Evolutionary conservation across 2,888 invertebrate species (phyloP), one percentile per base, ranked within the genome.

Genomic region (Epirrhoe alternata): DNA sequence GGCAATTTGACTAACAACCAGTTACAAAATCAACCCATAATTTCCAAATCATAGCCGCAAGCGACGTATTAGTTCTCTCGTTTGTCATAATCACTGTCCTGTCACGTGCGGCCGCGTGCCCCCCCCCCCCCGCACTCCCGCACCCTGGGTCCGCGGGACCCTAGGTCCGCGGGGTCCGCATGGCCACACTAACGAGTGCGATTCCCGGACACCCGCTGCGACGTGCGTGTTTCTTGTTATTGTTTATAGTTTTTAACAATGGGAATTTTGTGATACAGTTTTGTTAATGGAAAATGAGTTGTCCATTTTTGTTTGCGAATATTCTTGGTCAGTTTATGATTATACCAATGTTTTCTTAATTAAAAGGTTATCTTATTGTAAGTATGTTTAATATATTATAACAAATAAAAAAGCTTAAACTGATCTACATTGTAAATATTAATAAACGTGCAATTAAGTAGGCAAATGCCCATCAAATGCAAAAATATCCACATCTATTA

Each of bases 141-240:
- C 51, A n/a, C 38, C 54, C 52, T 17, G 54, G 54, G 14, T 35
- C 5, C 52, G 51, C 64, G 64, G 42, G 35, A 17, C 38, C 30
- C 30, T 38, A 56, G 42, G 47, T 35, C 52, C 64, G 24, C 3
- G 17, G 58, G 60, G 53, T 38, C 14, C 17, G 35, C 35, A 58
- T 64, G 68, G 64, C 7, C 67, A 68, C 71, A 55, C 70, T 87
- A 88, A 88, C 86, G 86, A 88, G 81, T 60, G 59, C 65, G 64
- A 71, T 84, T 87, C 87, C 83, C 86, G 85, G 77, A 78, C 84
- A 77, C 87, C 87, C 86, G 86, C 86, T 77, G 87, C 24, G 80
- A 82, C 38, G 80, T 65, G 63, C 83, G 72, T 73, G 72, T 74
- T 68, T 69, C 71, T 73, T 72, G 72, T 70, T 76, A 75, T 74